Percentiles rank a stretch among this genome's conserved stretches.
phyloP scores from a whole-genome alignment of 1,140 invertebrate species.

The Zaprionus vittiger region DNA sequence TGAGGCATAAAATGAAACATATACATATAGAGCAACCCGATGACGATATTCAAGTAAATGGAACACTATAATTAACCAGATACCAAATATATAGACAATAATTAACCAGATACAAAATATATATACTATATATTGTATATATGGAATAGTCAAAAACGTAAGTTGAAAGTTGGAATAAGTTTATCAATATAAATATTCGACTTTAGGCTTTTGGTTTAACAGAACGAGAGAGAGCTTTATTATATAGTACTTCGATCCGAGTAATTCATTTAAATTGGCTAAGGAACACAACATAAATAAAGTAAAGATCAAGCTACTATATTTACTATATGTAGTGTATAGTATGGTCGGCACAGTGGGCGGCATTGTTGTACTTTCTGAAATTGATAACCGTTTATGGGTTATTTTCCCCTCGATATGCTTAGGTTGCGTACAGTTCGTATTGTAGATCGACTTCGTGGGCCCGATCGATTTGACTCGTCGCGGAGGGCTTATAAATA shows the following conservation, averaged over 20 bases:
- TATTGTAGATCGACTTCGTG: constrained; percentile 19
- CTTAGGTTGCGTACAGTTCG: background rate
- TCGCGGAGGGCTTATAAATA: constrained; percentile 39
- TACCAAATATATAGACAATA: background rate
- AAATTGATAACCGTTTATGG: constrained; percentile 45
- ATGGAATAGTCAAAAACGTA: too few species aligned
- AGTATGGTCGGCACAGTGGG: background rate
- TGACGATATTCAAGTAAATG: background rate
- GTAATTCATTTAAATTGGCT: too few species aligned
- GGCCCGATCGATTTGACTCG: constrained; percentile 2
- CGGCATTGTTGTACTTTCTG: background rate
- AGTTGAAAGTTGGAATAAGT: too few species aligned
- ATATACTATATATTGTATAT: too few species aligned
- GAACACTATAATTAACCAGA: background rate
- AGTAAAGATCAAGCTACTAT: background rate
- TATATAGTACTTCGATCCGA: too few species aligned
- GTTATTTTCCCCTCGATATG: constrained; percentile 32
- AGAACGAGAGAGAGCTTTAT: too few species aligned
- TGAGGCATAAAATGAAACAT: background rate
- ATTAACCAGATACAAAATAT: too few species aligned
- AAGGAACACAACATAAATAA: too few species aligned
- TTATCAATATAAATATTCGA: too few species aligned
- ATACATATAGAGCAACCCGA: background rate
- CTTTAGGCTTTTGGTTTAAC: too few species aligned
- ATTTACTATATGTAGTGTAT: background rate